Evolutionary conservation across 2,113 vertebrate genomes (phyloP), one percentile per base, ranked within the genome.

Genomic region (Motacilla tschutschensis): DNA sequence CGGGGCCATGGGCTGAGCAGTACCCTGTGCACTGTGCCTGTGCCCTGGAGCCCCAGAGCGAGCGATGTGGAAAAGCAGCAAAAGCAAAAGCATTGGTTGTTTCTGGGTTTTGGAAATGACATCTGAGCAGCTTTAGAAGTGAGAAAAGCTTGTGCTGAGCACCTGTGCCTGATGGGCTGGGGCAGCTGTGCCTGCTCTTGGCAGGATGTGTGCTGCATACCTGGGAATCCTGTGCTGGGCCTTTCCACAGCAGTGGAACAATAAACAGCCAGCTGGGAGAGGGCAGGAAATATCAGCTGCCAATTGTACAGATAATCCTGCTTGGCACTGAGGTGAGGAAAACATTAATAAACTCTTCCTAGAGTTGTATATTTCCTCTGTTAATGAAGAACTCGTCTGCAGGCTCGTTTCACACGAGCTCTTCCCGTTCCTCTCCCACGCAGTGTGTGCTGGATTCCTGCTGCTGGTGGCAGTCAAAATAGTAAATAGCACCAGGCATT

Each of bases 401-500:
- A 67, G 65, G 77, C 85, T 87, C 21, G 4, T 60, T 93, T 87
- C 65, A 87, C 65, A 59, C 0, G 2, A 80, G 73, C 76, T 89
- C 79, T 91, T 80, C 58, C 91, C 46, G 2, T 75, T 75, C 76
- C 73, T 78, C 87, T 93, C 91, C 91, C 82, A 91, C 24, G 1
- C 77, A 78, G 20, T 9, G 31, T 15, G 67, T 71, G 82, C 57
- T 0, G 24, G 89, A 79, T 79, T 85, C 87, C 87, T 79, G 72
- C 79, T 94, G 89, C 28, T 51, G 38, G 92, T 85, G 85, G 57
- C 85, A 93, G 89, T 92, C 85, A 89, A 93, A 87, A 87, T 17
- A 93, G 76, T 85, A 95, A 94, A 92, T 64, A 95, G 82, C 79
- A 83, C 78, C 89, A 89, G 85, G 87, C 89, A 87, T 89, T 95